Evolutionary conservation across 2,113 vertebrate species (phyloP), one percentile per base, ranked within the genome.

Genomic region (Cynocephalus volans): DNA sequence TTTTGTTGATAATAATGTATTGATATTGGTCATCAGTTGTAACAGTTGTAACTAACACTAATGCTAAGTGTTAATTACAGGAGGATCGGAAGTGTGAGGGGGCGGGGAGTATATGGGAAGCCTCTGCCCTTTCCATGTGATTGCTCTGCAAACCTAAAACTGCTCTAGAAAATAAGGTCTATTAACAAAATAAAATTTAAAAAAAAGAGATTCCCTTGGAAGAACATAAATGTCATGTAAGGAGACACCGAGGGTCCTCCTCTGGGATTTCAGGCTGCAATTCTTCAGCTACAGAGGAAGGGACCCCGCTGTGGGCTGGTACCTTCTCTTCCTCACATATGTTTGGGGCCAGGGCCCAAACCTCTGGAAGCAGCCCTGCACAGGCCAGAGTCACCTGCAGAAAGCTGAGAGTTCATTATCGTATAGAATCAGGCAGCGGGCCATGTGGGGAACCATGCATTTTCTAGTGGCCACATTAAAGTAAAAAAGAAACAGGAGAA

Each of bases 21-120:
- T 15, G 2, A 2, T 1, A 1, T 1, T 3, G 24, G 6, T 1
- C 70, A 1, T 15, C 1, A 1, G 0, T 9, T 15, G 17, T 26
- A 17, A 60, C 18, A 21, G 15, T 11, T 2, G 12, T 21, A 3
- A 1, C 8, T 19, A 9, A 33, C 50, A 24, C 24, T 0, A 10
- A 4, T 2, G 88, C 17, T 1, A 11, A 28, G 26, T 23, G 60
- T 13, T 41, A 13, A 17, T 5, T 13, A 17, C 0, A 2, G 76
- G 56, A 17, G 33, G 14, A 10, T 0, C 28, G 0, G 56, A 33
- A 6, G 17, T 3, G 11, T 26, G 26, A 7, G 33, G 41, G 17
- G 48, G 28, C 0, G 2, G 21, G 28, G 28, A 3, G 10, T 3
- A 62, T 0, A 0, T 0, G 0, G 70, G 69, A 36, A 65, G 26